These are phyloP conservation scores for Poeciliopsis presidionis DNA, from an alignment of 2,797 vertebrate species.

Conservation along the genomic window DNA sequence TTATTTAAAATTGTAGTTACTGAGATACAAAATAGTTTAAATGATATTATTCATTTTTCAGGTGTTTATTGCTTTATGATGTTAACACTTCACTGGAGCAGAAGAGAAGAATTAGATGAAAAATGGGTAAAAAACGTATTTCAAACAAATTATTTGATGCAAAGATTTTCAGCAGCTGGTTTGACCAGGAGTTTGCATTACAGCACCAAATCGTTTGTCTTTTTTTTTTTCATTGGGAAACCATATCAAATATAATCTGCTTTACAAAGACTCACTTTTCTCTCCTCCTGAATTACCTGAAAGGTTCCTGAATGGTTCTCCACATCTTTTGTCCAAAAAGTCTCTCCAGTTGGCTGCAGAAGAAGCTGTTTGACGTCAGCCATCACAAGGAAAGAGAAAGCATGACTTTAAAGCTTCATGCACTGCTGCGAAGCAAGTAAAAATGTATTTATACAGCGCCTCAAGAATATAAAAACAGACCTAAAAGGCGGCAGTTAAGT, in stretches of 20 bases:
- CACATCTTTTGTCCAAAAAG: background rate
- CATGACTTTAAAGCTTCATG: background rate
- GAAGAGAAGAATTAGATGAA: background rate
- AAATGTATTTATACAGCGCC: too few species aligned
- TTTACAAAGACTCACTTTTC: background rate
- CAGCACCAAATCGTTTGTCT: background rate
- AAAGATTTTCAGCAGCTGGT: background rate
- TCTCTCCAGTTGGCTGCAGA: background rate
- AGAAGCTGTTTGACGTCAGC: background rate
- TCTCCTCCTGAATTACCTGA: background rate
- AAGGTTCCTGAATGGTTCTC: background rate
- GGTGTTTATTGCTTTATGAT: background rate
- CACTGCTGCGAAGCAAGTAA: background rate
- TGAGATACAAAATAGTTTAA: background rate
- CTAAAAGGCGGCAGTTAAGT: too few species aligned
- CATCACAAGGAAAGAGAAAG: background rate
- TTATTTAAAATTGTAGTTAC: background rate
- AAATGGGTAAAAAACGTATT: background rate
- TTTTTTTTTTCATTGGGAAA: background rate
- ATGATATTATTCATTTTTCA: background rate
- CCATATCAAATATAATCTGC: background rate
- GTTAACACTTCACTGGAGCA: background rate
- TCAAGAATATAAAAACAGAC: too few species aligned
- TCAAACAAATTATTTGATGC: background rate
- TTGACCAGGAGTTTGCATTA: background rate